These are phyloP conservation scores for Muscidifurax raptorellus DNA, from an alignment of 1,140 invertebrate species.

Conservation along the genomic window DNA sequence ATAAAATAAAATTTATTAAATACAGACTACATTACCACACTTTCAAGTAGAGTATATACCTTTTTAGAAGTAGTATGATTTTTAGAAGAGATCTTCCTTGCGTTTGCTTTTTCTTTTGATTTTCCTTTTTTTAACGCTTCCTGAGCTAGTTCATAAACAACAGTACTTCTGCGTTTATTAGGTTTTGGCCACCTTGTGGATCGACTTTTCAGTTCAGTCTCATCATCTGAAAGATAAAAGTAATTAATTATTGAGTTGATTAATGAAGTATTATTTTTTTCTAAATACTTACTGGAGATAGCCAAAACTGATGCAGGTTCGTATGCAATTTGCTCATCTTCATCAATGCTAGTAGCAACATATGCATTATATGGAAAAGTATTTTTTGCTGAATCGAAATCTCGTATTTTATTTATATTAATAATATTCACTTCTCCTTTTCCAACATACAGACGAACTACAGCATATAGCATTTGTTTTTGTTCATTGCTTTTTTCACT, in stretches of 20 bases:
- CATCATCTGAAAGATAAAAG: background rate
- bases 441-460: background rate
- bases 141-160: background rate
- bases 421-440: background rate
- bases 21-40: no score
- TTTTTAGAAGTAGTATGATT: background rate
- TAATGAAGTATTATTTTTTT: no score
- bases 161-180: background rate
- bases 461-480: no score
- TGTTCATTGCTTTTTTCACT: background rate
- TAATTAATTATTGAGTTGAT: background rate
- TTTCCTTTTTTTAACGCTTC: background rate
- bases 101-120: background rate
- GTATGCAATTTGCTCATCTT: background rate
- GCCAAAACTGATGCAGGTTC: no score
- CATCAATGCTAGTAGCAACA: background rate
- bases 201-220: background rate
- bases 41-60: background rate
- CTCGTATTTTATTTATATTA: background rate
- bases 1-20: no score
- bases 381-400: background rate
- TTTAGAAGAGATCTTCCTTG: no score
- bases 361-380: background rate
- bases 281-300: no score
- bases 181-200: background rate